A percentile compares a stretch with the other conserved stretches of the same genome.
Evolutionary conservation across 2,113 vertebrate genomes (phyloP).

Genomic region (Leucoraja erinaceus): DNA sequence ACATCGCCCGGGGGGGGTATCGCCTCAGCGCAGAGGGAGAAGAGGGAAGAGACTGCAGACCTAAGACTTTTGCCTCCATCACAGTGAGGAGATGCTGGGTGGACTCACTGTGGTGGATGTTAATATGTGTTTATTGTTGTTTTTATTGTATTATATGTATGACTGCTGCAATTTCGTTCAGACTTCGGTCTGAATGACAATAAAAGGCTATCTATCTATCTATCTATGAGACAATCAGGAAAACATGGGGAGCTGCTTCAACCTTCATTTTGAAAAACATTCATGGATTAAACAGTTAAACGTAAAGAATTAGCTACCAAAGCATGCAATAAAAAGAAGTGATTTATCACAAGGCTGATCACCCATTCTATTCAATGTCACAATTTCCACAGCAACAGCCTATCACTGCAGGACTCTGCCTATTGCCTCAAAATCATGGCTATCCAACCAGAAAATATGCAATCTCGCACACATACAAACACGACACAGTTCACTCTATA

Average conservation of each 20-base stretch:
- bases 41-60: too few relatives aligned
- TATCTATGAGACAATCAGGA: not conserved
- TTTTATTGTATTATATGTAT: too few relatives aligned
- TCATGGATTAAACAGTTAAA: slow-evolving; percentile 5
- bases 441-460: slow-evolving; percentile 33
- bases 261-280: not conserved
- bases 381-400: slow-evolving; percentile 29
- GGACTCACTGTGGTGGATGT: too few relatives aligned
- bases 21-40: too few relatives aligned
- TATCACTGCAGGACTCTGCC: not conserved
- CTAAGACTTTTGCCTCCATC: too few relatives aligned
- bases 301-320: slow-evolving; percentile 17
- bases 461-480: not conserved
- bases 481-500: not conserved
- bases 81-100: too few relatives aligned
- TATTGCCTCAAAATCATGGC: not conserved
- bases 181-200: too few relatives aligned
- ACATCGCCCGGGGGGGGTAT: too few relatives aligned
- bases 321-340: not conserved
- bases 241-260: not conserved
- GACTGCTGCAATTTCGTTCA: too few relatives aligned
- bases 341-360: slow-evolving; percentile 10
- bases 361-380: not conserved
- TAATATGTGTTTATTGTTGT: too few relatives aligned
- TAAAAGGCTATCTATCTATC: too few relatives aligned